Evolutionary conservation across 1,140 invertebrate genomes (phyloP), one percentile per base, ranked within the genome.

Genomic region (Hylaeus anthracinus): DNA sequence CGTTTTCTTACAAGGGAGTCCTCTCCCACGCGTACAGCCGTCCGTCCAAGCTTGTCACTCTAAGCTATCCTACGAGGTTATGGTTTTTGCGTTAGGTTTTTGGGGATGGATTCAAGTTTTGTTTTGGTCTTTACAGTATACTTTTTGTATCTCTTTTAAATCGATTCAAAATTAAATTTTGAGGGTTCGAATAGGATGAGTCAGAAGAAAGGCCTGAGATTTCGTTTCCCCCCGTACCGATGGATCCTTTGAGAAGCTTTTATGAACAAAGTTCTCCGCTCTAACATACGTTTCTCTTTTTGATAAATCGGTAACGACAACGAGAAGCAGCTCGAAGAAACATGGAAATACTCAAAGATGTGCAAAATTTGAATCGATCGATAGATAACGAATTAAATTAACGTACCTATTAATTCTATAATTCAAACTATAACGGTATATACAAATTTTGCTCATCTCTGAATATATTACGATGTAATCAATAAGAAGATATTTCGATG

Each of bases 21-120:
- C 39, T 43, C 39, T 84, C 82, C 88, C 85, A 64, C 60, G 43
- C 65, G 73, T 63, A 81, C 55, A 81, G 85, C 82, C 82, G 83
- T 84, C 89, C 87, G 72, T 90, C 89, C 86, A 88, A 90, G 89
- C 80, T 86, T 88, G 85, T 90, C 71, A 81, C 86, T 90, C 88
- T 93, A 93, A 92, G 92, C 92, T 91, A 93, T 90, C 92, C 92
- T 92, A 93, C 92, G 89, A 89, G 87, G 88, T 91, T 58, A 82
- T 82, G 43, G 53, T 72, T 84, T 83, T 78, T 12, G 9, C 66
- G 81, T 86, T 87, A 87, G 64, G 51, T 66, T 63, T 69, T 14
- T 5, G 37, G n/a, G 66, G 63, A 12, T 69, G 37, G 5, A 51
- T 69, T 45, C 53, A 71, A 26, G 58, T 61, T 69, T 51, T 10